Evolutionary conservation across 2,888 invertebrate genomes (phyloP), one percentile per base, ranked within the genome.

Genomic region (Lamellibrachia satsuma): DNA sequence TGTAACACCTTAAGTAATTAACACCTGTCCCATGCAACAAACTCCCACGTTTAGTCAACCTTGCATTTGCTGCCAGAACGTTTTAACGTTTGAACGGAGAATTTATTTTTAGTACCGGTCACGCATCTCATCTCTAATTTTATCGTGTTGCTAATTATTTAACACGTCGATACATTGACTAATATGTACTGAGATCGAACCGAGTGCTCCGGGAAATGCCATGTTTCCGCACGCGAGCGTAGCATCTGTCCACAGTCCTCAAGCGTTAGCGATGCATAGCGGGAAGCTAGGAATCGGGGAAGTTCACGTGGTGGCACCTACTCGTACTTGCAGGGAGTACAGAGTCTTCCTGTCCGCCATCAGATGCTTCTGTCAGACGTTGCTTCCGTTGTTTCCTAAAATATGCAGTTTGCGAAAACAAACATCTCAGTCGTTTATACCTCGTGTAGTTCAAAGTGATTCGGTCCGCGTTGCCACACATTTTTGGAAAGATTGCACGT

Each of bases 61-160:
- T 22, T 75, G 75, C 15, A 75, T 75, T 75, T 75, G 15, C 75
- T 22, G 75, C 75, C 22, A 75, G 75, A 75, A 75, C 75, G 75
- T 22, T 75, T 75, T 22, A 75, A n/a, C 75, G 75, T 75, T 75
- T 75, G 22, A 75, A 75, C n/a, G 75, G 75, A 3, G 75, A 75
- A 75, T 75, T 75, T 75, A 75, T 75, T 75, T 75, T 22, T 75
- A 75, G 75, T 75, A 75, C n/a, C 75, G 75, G 75, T 75, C 75
- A 22, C 22, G 22, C 15, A 22, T 22, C 75, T 15, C 75, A 15
- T 75, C 15, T 15, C 75, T 22, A 75, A 75, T 75, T 75, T 75
- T 22, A 75, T n/a, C 75, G 75, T 75, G 75, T 75, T 75, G 75
- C 22, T 75, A 75, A 22, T 75, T 75, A 75, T 22, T 11, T 6